Percentiles rank a stretch among this genome's conserved stretches.
Conservation (phyloP, 2,797 vertebrate genomes). For the Acrocephalus scirpaceus region DNA sequence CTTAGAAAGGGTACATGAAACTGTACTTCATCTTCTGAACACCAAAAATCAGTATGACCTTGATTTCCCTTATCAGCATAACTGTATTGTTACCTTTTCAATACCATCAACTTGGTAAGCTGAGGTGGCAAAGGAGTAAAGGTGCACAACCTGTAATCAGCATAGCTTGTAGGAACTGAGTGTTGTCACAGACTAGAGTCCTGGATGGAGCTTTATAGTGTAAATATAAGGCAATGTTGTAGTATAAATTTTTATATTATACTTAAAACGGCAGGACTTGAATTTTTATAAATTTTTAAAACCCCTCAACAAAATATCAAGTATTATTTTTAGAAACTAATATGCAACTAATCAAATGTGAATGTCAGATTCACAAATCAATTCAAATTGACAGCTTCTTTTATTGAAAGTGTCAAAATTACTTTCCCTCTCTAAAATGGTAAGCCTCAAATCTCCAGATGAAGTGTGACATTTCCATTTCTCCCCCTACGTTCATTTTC, state of each 20-base stretch:
- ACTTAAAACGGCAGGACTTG: not conserved
- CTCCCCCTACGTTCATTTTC: not conserved
- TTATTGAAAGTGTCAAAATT: not conserved
- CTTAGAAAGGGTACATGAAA: not conserved
- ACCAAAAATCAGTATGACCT: not conserved
- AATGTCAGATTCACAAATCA: not conserved
- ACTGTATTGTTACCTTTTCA: not conserved
- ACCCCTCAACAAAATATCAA: not conserved
- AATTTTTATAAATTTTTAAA: not conserved
- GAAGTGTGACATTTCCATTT: not conserved
- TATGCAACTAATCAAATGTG: not conserved
- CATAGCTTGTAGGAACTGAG: not conserved
- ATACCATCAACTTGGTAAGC: not conserved
- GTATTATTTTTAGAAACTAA: not conserved
- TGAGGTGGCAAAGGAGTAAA: not conserved
- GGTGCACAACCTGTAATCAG: not conserved
- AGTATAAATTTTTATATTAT: not conserved
- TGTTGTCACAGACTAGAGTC: not conserved
- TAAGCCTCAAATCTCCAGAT: not conserved
- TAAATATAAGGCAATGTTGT: not conserved
- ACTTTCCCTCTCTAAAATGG: not conserved
- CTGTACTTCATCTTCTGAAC: not conserved
- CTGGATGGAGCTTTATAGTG: not conserved
- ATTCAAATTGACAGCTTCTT: not conserved
- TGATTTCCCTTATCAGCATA: not conserved